These are phyloP conservation scores for Crypturellus tataupa DNA, from an alignment of 2,797 vertebrate species.

Conservation along the genomic window DNA sequence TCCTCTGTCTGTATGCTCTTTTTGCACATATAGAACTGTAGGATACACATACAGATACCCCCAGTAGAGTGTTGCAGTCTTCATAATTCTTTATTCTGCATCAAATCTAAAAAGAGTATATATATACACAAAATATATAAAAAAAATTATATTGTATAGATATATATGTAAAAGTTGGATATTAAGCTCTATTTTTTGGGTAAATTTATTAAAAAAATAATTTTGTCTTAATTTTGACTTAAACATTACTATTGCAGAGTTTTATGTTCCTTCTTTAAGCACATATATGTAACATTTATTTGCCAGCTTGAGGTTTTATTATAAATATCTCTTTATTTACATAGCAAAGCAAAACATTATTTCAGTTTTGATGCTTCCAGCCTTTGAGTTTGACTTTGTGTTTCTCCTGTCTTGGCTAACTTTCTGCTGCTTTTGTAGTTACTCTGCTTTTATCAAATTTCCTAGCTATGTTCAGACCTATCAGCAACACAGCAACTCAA, in stretches of 20 bases:
- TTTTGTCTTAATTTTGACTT: too few species aligned
- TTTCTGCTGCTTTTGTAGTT: not conserved
- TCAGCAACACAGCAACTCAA: not conserved
- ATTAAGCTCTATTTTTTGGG: not conserved
- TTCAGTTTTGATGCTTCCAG: not conserved
- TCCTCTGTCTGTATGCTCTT: not conserved
- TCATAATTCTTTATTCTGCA: not conserved
- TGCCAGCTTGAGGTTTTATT: not conserved
- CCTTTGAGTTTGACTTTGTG: not conserved
- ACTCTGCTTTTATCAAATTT: not conserved
- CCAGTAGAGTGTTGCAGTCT: too few species aligned
- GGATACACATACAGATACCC: fast-evolving
- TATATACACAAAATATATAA: too few species aligned
- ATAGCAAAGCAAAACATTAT: not conserved
- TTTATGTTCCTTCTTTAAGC: not conserved
- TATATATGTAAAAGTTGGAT: not conserved
- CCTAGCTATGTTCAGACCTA: not conserved
- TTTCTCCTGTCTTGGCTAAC: not conserved
- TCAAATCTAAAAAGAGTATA: not conserved
- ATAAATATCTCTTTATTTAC: not conserved
- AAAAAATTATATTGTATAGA: too few species aligned
- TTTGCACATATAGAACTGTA: not conserved
- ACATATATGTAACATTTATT: fast-evolving
- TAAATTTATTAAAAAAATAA: too few species aligned
- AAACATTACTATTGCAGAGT: not conserved